Percentiles rank a stretch among this genome's conserved stretches.
Conservation (phyloP, 2,888 invertebrate species). For the Alloplasta piceator region DNA sequence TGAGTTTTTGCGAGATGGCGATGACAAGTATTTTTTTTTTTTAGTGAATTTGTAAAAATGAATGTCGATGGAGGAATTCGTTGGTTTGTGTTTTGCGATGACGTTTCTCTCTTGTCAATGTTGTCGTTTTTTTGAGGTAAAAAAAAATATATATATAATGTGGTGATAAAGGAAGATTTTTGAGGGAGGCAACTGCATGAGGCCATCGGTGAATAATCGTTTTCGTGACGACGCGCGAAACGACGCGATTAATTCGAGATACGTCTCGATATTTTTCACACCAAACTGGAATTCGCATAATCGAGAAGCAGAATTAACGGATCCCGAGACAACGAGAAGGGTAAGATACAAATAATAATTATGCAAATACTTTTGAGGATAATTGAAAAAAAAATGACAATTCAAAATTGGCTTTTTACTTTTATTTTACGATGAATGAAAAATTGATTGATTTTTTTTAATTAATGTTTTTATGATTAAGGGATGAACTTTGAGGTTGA, state of each 20-base stretch:
- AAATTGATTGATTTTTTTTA: background rate
- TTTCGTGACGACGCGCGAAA: conserved; percentile 59
- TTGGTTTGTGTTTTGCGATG: too few relatives aligned
- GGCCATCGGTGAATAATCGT: conserved; percentile 29
- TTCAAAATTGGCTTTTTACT: background rate
- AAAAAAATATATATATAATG: too few relatives aligned
- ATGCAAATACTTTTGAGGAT: background rate
- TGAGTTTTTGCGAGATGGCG: background rate
- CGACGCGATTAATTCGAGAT: conserved; percentile 51
- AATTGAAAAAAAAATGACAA: background rate
- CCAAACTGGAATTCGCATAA: conserved; percentile 40
- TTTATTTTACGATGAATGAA: background rate
- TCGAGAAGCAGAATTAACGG: conserved; percentile 67
- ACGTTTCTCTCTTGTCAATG: too few relatives aligned
- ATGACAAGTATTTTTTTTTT: background rate
- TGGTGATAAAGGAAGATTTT: conserved; percentile 15
- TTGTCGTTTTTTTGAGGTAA: background rate
- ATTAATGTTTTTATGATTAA: too few relatives aligned
- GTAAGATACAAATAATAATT: conserved; percentile 53
- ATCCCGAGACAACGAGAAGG: conserved; percentile 64
- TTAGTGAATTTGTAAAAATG: too few relatives aligned
- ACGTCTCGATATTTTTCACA: conserved; percentile 43
- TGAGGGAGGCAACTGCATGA: conserved; percentile 46
- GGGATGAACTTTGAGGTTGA: too few relatives aligned
- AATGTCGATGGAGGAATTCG: background rate